Evolutionary conservation across 2,888 invertebrate genomes (phyloP).

Genomic region (Melinopterus prodromus): DNA sequence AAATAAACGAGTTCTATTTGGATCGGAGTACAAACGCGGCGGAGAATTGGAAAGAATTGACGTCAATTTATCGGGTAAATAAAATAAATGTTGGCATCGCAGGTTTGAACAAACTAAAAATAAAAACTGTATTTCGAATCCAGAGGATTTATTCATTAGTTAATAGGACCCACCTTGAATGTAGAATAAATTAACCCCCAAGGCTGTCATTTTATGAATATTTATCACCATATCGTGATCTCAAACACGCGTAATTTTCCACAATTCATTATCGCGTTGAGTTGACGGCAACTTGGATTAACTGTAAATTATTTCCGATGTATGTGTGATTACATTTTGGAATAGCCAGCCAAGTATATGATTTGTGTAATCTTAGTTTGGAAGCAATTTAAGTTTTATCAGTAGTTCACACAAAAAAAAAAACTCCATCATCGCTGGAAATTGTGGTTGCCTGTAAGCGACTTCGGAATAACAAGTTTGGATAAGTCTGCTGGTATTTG

Average conservation of each 20-base stretch:
- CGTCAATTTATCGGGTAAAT: no score
- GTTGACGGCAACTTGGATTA: background rate
- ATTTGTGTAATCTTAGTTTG: background rate
- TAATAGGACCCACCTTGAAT: background rate
- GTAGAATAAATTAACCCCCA: background rate
- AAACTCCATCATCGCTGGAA: background rate
- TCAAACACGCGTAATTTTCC: background rate
- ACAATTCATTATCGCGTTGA: background rate
- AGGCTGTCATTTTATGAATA: conserved; percentile 4
- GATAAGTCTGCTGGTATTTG: background rate
- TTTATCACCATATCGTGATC: background rate
- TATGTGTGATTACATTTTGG: background rate
- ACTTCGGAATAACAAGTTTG: background rate
- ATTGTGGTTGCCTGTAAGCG: background rate
- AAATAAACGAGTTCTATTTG: no score
- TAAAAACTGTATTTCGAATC: no score
- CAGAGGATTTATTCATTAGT: background rate
- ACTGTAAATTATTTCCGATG: background rate
- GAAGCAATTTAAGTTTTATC: conserved; percentile 4
- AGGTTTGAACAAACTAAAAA: no score
- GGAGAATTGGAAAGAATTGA: no score
- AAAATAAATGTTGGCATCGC: no score
- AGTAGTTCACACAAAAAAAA: background rate
- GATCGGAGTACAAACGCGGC: no score
- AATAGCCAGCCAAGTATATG: background rate